Evolutionary conservation across 2,888 invertebrate genomes (phyloP), one percentile per base, ranked within the genome.

Genomic region (Enchytraeus crypticus): DNA sequence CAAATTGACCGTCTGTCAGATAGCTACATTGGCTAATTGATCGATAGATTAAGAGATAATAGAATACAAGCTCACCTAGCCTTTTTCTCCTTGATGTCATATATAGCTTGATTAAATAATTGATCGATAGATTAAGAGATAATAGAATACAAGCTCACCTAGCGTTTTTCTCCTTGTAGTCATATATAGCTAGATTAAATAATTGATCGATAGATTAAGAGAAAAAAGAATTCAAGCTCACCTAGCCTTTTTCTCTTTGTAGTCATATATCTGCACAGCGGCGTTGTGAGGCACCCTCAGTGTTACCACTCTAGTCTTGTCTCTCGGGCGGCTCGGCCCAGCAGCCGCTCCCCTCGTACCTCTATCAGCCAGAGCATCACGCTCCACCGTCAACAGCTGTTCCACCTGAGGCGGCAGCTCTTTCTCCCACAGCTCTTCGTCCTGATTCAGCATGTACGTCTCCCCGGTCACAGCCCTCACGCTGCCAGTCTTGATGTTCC

Each of bases 221-320:
- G 18, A 14, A 38, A 58, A 23, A 58, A 14, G 14, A 30, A 14
- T 14, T 23, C 5, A 43, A 26, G 43, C 27, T 51, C 33, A 76
- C 77, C 77, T 73, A 11, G 82, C 81, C 70, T 77, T 79, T 70
- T 82, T 82, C 62, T 79, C 78, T 66, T 82, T 82, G 70, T 81
- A 82, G 67, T 82, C 82, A 69, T 82, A 82, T 49, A 82, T 79
- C 72, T 82, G 82, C 14, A 81, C 81, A 54, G 80, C 81, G 11
- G 81, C 81, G 72, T 82, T 82, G 70, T 82, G 82, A 23, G 82
- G 81, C 11, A 82, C 82, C 59, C 81, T 72, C 70, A 79, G 79
- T 1, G 78, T 75, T 18, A 81, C 72, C 3, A 81, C 79, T 43
- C 56, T 59, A 2, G 63, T 69, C 53, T 60, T 64, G 53, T 68